phyloP scores from a whole-genome alignment of 2,797 vertebrate genomes.

The Eremophila alpestris region DNA sequence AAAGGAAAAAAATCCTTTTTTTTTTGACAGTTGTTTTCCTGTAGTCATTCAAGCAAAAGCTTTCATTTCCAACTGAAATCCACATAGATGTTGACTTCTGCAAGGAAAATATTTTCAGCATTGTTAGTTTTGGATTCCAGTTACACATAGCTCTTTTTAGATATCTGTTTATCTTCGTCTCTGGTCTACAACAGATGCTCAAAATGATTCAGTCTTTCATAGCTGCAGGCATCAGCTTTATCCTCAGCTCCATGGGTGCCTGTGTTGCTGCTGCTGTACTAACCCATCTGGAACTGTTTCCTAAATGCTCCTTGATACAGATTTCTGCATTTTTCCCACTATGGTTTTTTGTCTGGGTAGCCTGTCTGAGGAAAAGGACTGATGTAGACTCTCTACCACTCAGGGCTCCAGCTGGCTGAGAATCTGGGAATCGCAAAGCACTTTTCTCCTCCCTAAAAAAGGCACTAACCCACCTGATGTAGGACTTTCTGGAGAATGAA shows the following conservation, averaged over 20 bases:
- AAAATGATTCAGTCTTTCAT: neutral
- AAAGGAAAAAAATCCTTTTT: neutral
- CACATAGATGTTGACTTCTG: neutral
- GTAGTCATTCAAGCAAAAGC: neutral
- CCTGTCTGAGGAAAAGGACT: neutral
- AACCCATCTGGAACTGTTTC: neutral
- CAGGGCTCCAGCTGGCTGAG: neutral
- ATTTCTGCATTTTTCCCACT: neutral
- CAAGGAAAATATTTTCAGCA: neutral
- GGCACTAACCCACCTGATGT: neutral
- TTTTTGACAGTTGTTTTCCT: neutral
- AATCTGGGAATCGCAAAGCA: neutral
- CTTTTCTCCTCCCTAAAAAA: neutral
- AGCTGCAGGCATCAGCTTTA: neutral
- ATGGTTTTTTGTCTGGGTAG: neutral
- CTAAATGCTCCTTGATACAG: neutral
- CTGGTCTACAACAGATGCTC: neutral
- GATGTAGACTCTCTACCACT: neutral
- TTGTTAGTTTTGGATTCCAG: neutral
- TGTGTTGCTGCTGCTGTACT: neutral
- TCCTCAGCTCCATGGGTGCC: neutral
- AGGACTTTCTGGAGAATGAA: neutral
- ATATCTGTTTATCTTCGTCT: fast-evolving
- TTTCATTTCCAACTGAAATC: neutral
- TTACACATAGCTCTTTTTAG: neutral